Base-by-base conservation (phyloP, 2,888 invertebrate genomes). In the Caenorhabditis virilis region DNA sequence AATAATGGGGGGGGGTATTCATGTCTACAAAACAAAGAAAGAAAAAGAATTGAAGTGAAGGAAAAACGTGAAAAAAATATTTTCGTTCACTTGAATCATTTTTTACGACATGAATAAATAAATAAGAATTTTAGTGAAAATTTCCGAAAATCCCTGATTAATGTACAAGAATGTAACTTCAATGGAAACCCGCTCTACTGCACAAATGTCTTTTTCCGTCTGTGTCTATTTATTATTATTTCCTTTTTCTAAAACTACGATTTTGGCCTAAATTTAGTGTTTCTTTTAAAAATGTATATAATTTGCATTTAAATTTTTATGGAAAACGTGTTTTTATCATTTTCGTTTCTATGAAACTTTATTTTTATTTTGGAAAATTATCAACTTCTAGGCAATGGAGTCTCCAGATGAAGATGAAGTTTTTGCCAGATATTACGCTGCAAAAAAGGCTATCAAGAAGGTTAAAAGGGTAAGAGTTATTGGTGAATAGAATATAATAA, bases 341-440 rank as follows among this genome's bases (percentile, higher is more conserved):
- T 6, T n/a, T 7, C 38, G 5, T n/a, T 38, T 11, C n/a, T 16
- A n/a, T 11, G n/a, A 7, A 38, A 38, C 38, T 16, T 39, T 18
- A 36, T n/a, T 20, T 39, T 39, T 39, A 16, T 7, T 16, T 42
- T 42, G 22, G 22, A 13, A 42, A 22, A 13, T n/a, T n/a, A n/a
- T n/a, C n/a, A n/a, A n/a, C n/a, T 36, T 36, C 15, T 2, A 45
- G n/a, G 27, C 26, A 45, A 63, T 63, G 63, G 57, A 57, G 5
- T 45, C 48, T 26, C 22, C 26, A 45, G 50, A 49, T 35, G 63
- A 63, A 38, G 58, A 63, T 48, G 63, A 63, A 20, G 2, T 63
- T 22, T 63, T 63, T 38, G 63, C 57, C 18, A 58, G 54, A 25
- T 63, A 63, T 42, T 53, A 57, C 46, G 63, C 43, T 22, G 63